Base-by-base conservation (phyloP, 2,113 vertebrate species). In the Megaleporinus macrocephalus region DNA sequence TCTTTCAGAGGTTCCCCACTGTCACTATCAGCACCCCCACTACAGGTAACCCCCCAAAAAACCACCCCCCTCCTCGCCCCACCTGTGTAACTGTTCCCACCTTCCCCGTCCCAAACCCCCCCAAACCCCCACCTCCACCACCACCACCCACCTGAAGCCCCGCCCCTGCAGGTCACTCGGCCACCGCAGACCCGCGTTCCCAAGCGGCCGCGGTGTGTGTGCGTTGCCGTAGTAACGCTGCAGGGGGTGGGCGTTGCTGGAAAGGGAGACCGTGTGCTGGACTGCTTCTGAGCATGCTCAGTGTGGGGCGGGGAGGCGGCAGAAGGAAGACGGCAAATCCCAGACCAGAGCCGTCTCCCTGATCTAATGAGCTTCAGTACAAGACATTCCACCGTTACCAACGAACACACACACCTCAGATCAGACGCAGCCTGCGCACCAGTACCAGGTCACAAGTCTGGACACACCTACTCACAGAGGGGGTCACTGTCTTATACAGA, bases 1-100 rank as follows among this genome's bases (percentile, higher is more conserved):
- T 92, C 89, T 94, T 95, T 93, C 94, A 94, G 93, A 93, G 90
- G 89, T 90, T 90, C 90, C 91, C 91, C 93, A 92, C 89, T 93
- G 91, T 94, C 93, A 93, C 93, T 91, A 84, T 92, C 93, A 91
- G 92, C 92, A 93, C 90, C 89, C 92, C 84, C 93, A 94, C 89
- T 87, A 88, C 93, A 95, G 93, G 93, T 94, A 94, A 94, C 85
- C 71, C 71, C 87, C 59, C 41, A 84, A 86, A 81, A 79, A 55
- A 44, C 49, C 55, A n/a, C n/a, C n/a, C n/a, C n/a, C n/a, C n/a
- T n/a, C n/a, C n/a, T n/a, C n/a, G n/a, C 79, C 85, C 57, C 57
- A 61, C 72, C 76, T 72, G 57, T 61, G 30, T 20, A 80, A 83
- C 53, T 49, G 14, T 33, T 27, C 75, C 49, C 30, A 26, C 57